phyloP scores from a whole-genome alignment of 1,140 invertebrate genomes.

The Neotoxoptera formosana region DNA sequence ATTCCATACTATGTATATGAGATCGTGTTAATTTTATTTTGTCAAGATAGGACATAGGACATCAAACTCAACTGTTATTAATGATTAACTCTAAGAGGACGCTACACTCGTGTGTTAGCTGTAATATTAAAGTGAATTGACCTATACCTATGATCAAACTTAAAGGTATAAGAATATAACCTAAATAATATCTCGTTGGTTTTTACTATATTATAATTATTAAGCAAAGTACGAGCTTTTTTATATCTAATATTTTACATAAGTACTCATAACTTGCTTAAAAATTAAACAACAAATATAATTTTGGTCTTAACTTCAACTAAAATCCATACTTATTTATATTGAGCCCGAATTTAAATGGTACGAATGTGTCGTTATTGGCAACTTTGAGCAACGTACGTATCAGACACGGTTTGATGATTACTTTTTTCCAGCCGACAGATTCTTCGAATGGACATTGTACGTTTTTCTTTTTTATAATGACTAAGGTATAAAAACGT shows the following conservation, averaged over 20 bases:
- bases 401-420: slow-evolving; percentile 34
- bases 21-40: neutral
- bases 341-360: neutral
- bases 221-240: too few species aligned
- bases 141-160: too few species aligned
- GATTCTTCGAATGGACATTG: slow-evolving; percentile 17
- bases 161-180: too few species aligned
- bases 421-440: slow-evolving; percentile 32
- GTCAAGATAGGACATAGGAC: neutral
- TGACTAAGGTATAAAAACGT: neutral
- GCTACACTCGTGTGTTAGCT: too few species aligned
- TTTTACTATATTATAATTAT: too few species aligned
- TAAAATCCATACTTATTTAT: neutral
- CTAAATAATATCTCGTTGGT: too few species aligned
- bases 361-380: neutral
- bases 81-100: neutral
- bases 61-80: neutral
- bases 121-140: too few species aligned
- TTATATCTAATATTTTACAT: too few species aligned
- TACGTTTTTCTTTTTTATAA: slow-evolving; percentile 17
- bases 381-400: neutral
- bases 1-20: neutral
- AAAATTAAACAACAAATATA: too few species aligned
- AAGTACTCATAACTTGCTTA: too few species aligned
- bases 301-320: neutral